Evolutionary conservation across 1,140 invertebrate species (phyloP), one percentile per base, ranked within the genome.

Genomic region (Aporrectodea caliginosa): DNA sequence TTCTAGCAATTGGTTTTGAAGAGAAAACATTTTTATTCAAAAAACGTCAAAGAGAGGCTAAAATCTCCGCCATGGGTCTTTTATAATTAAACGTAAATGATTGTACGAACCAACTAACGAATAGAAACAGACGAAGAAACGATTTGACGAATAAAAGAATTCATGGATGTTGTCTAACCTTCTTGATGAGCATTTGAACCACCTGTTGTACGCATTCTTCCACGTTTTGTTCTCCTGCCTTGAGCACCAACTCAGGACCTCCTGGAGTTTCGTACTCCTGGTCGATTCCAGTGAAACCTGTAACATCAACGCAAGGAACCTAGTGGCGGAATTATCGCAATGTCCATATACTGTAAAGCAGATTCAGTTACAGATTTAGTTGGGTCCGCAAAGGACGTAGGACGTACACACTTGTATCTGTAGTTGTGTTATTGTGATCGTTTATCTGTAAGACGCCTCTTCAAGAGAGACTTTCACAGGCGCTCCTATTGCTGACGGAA

Each of bases 281-380:
- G 85, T 98, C 97, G 78, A 99, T 96, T n/a, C 98, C 98, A 81
- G 98, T 99, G 86, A 99, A 99, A 27, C 95, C 95, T 92, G 90
- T n/a, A 29, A 85, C 16, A 14, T 14, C 58, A 68, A 16, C 14
- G 27, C 58, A 14, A 68, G 14, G 27, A 68, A 14, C 14, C 58
- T 14, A 27, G 27, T 68, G 27, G 14, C 14, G 14, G 27, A 16
- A 68, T 27, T 16, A 68, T 27, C 14, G 14, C 14, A 14, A 68
- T 16, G 27, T 16, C 14, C 27, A 68, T 27, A 68, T 68, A 16
- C 27, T 68, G 14, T 68, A 68, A 68, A 16, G 27, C 27, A 68
- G 14, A 27, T 68, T 16, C 27, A 27, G 14, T 16, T 68, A 68
- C 14, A 68, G 27, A 68, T 68, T 68, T 68, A 68, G 14, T 14